These are phyloP conservation scores for Xestobium rufovillosum DNA, from an alignment of 2,888 invertebrate genomes.

Conservation along the genomic window DNA sequence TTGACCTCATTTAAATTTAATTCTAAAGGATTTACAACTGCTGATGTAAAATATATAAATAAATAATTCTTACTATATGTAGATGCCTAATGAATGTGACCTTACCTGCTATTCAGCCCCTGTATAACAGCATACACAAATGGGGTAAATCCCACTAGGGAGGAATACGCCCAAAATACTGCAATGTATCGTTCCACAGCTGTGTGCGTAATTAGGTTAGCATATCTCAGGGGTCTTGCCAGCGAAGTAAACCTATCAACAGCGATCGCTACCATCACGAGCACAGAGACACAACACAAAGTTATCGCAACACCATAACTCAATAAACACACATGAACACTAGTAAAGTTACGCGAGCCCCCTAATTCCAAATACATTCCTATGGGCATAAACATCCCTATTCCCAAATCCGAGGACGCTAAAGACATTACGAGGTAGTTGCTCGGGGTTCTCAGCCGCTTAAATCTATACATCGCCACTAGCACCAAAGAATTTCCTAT, in stretches of 20 bases:
- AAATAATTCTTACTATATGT: constrained; percentile 4
- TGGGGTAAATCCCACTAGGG: constrained; percentile 49
- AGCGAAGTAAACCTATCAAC: constrained; percentile 55
- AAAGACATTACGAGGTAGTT: constrained; percentile 54
- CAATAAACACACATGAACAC: constrained; percentile 46
- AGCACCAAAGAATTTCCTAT: constrained; percentile 53
- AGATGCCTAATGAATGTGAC: too few species aligned
- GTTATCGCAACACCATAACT: constrained; percentile 53
- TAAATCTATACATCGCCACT: constrained; percentile 52
- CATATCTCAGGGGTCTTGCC: constrained; percentile 54
- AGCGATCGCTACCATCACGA: constrained; percentile 55
- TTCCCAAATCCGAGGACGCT: constrained; percentile 53
- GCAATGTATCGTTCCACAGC: constrained; percentile 51
- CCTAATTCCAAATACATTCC: constrained; percentile 52
- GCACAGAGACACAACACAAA: constrained; percentile 52
- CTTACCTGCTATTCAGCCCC: constrained; percentile 33
- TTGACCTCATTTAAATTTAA: too few species aligned
- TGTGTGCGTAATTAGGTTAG: constrained; percentile 55
- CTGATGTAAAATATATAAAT: constrained; percentile 3
- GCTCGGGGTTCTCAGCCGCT: constrained; percentile 54
- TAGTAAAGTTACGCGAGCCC: constrained; percentile 40
- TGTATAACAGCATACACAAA: constrained; percentile 44
- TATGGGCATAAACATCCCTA: constrained; percentile 51
- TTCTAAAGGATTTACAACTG: too few species aligned
- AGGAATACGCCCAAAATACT: constrained; percentile 53